Percentiles rank a stretch among this genome's conserved stretches.
Evolutionary conservation across 2,797 vertebrate genomes (phyloP).

Genomic region (Bothrops alternatus): DNA sequence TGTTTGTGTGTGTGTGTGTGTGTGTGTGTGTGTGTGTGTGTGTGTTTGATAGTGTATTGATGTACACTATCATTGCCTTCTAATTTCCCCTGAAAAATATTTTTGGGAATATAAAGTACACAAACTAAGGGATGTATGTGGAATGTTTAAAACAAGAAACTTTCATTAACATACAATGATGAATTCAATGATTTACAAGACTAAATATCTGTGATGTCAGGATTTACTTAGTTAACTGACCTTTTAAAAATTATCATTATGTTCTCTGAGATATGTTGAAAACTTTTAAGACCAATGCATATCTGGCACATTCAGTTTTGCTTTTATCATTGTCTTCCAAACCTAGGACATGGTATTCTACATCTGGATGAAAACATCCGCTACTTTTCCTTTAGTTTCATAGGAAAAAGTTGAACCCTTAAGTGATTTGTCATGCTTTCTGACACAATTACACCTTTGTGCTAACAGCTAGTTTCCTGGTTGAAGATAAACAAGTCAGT

Average conservation of each 20-base stretch:
- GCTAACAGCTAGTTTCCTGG: constrained; percentile 63
- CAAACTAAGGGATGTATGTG: neutral
- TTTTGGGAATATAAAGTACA: neutral
- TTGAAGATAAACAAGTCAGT: constrained; percentile 52
- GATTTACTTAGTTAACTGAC: neutral
- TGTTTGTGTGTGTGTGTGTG: neutral
- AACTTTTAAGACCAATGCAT: constrained; percentile 44
- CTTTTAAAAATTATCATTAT: constrained; percentile 2
- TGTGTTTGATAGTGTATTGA: neutral
- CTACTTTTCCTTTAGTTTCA: constrained; percentile 38
- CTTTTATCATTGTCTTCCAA: constrained; percentile 30
- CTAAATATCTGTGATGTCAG: neutral
- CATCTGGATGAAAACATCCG: constrained; percentile 63
- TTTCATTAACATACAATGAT: neutral
- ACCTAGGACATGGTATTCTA: constrained; percentile 53
- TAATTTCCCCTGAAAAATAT: neutral
- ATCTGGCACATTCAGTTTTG: constrained; percentile 44
- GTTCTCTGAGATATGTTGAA: constrained; percentile 13
- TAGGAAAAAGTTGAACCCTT: constrained; percentile 52
- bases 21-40: neutral
- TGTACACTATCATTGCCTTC: neutral
- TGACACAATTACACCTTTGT: constrained; percentile 42
- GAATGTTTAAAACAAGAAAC: neutral
- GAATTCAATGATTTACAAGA: neutral
- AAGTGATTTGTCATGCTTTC: constrained; percentile 52